phyloP scores from a whole-genome alignment of 2,888 invertebrate species.

The Lithosia quadra region DNA sequence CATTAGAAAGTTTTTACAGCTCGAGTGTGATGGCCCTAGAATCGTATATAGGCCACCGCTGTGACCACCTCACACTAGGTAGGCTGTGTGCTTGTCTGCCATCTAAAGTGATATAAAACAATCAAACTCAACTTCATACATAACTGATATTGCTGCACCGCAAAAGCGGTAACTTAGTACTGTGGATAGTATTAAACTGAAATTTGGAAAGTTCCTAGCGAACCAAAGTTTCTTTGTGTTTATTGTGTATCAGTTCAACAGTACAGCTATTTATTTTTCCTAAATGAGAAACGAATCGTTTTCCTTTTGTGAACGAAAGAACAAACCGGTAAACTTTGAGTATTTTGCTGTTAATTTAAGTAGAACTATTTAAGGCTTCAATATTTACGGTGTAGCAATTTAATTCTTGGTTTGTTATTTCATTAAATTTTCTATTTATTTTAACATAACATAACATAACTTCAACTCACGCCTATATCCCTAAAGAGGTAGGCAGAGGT shows the following conservation, averaged over 20 bases:
- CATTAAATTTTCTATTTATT: too few species aligned
- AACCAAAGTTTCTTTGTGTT: constrained; percentile 17
- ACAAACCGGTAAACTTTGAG: not conserved
- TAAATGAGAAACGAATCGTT: constrained; percentile 19
- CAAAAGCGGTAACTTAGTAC: not conserved
- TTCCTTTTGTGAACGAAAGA: constrained; percentile 18
- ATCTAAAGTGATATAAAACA: too few species aligned
- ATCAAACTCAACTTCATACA: not conserved
- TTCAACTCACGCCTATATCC: too few species aligned
- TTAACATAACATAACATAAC: too few species aligned
- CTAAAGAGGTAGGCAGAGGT: too few species aligned
- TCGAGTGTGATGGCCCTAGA: too few species aligned
- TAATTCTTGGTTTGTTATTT: too few species aligned
- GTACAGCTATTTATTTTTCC: constrained; percentile 25
- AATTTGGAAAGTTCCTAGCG: constrained; percentile 13
- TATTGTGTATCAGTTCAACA: constrained; percentile 18
- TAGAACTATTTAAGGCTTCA: not conserved
- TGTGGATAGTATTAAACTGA: not conserved
- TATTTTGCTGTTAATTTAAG: constrained; percentile 5
- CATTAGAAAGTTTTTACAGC: too few species aligned
- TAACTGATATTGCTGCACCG: not conserved
- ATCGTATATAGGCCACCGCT: too few species aligned
- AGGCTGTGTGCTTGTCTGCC: too few species aligned
- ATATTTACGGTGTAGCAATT: not conserved
- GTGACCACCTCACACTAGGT: too few species aligned